These are phyloP conservation scores for Tetramorium bicarinatum DNA, from an alignment of 2,888 invertebrate genomes.

Conservation along the genomic window DNA sequence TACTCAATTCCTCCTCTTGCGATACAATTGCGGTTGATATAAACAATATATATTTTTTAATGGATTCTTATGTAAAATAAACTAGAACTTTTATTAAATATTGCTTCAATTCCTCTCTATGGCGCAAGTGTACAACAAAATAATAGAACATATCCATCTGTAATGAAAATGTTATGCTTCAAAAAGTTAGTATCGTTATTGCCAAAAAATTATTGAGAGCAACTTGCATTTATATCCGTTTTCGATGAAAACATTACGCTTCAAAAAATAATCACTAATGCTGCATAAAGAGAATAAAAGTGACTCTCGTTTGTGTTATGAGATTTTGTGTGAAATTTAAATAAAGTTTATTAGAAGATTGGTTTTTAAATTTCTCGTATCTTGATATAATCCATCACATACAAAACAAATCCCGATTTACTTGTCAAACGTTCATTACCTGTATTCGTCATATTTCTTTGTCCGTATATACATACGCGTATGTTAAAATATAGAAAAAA, in stretches of 20 bases:
- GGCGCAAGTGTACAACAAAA: background rate
- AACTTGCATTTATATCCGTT: background rate
- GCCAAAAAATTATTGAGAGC: background rate
- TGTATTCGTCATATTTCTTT: background rate
- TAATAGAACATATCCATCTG: background rate
- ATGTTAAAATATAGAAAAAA: conserved; percentile 5
- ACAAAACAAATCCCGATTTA: background rate
- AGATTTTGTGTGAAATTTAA: background rate
- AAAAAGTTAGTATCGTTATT: conserved; percentile 4
- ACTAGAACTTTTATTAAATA: background rate
- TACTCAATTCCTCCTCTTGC: background rate
- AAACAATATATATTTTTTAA: background rate
- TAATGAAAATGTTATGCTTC: background rate
- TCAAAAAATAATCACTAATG: background rate
- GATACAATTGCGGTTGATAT: background rate
- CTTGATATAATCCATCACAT: background rate
- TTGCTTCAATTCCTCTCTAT: background rate
- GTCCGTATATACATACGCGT: too few species aligned
- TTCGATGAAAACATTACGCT: background rate
- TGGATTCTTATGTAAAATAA: background rate
- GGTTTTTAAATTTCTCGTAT: background rate
- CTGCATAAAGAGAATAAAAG: background rate
- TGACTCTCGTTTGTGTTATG: background rate
- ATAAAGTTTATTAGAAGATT: background rate
- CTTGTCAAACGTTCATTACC: background rate